phyloP scores from a whole-genome alignment of 1,140 invertebrate genomes.

The Zaprionus gabonicus region DNA sequence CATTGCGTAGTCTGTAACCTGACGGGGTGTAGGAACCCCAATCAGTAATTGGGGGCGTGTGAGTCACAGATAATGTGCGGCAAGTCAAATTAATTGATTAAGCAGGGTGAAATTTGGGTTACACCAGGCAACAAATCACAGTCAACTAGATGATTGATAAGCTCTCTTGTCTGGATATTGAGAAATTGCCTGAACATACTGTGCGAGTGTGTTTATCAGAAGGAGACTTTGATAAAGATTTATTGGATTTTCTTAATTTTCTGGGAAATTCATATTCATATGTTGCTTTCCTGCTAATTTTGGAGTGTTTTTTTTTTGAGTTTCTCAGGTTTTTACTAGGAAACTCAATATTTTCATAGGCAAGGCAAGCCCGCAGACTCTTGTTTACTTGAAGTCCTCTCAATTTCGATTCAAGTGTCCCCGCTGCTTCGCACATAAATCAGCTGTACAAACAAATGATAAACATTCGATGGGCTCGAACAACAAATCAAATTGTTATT shows the following conservation, averaged over 20 bases:
- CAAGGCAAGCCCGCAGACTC: not conserved
- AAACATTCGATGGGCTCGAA: conserved; percentile 30
- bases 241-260: not conserved
- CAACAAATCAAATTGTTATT: conserved; percentile 52
- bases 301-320: not conserved
- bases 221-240: not conserved
- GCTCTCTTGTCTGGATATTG: not conserved
- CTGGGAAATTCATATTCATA: not conserved
- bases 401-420: not conserved
- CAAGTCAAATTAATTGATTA: conserved; percentile 3
- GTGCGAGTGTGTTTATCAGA: too few species aligned
- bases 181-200: not conserved
- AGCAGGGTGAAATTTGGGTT: not conserved
- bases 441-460: conserved; percentile 35
- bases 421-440: conserved; percentile 36
- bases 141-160: conserved; percentile 15
- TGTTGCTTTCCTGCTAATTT: not conserved
- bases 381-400: not conserved
- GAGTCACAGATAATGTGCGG: conserved; percentile 33
- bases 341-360: not conserved
- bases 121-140: conserved; percentile 3
- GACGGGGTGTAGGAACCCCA: not conserved
- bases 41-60: conserved; percentile 47
- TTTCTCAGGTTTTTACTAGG: conserved; percentile 1
- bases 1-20: not conserved